Evolutionary conservation across 2,113 vertebrate genomes (phyloP).

Genomic region (Nicator chloris): DNA sequence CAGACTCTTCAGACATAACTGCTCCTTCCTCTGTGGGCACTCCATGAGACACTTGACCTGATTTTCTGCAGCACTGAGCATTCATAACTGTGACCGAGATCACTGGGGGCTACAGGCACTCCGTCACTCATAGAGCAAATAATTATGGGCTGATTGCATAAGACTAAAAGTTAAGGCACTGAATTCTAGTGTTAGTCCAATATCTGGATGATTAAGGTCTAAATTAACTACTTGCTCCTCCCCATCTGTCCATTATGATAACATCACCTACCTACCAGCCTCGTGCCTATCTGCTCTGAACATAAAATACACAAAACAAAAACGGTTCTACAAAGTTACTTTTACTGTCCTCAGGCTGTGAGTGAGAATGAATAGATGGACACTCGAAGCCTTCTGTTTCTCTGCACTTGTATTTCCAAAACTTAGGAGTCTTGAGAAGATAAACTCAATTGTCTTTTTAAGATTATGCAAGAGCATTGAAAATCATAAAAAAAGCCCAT

Average conservation of each 20-base stretch:
- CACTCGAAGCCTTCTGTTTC: neutral
- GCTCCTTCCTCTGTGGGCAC: neutral
- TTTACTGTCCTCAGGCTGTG: neutral
- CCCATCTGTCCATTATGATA: neutral
- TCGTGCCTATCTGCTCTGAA: neutral
- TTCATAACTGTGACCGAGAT: neutral
- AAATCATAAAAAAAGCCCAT: neutral
- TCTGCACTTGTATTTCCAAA: neutral
- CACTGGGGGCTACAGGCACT: neutral
- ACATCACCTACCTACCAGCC: neutral
- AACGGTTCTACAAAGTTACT: neutral
- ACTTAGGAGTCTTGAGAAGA: neutral
- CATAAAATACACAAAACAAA: neutral
- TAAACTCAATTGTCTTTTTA: neutral
- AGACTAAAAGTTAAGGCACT: neutral
- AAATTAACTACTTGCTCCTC: neutral
- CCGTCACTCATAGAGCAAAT: neutral
- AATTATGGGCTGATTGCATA: neutral
- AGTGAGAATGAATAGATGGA: neutral
- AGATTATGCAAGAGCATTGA: neutral
- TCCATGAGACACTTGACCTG: constrained; percentile 23
- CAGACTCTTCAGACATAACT: neutral
- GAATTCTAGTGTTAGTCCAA: neutral
- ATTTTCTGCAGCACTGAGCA: constrained; percentile 59
- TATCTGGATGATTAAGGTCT: neutral